Base-by-base conservation (phyloP, 2,797 vertebrate species). In the Pyrocephalus nanus region DNA sequence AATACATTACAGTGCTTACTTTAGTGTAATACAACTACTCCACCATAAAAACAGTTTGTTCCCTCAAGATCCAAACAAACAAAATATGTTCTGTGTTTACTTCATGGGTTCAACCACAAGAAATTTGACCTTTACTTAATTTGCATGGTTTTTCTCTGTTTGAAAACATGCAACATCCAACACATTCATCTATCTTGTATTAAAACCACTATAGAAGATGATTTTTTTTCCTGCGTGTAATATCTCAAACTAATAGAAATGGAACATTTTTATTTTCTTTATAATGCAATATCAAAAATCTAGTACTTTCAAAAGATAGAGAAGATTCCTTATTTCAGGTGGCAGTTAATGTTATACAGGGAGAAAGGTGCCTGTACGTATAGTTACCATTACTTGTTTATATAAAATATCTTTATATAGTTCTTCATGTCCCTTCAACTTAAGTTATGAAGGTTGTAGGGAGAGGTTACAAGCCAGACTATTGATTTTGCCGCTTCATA, bases 1-100 rank as follows among this genome's bases (percentile, higher is more conserved):
- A 92, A 15, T 74, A 57, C 22, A 53, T 78, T 66, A 61, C 40
- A 80, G 15, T 50, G 42, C 66, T 95, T 94, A 36, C 55, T 88
- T 91, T 89, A 50, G 47, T 54, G 64, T 72, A 95, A 83, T 75
- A 79, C 1, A 29, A 90, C 51, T 76, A 53, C 34, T 73, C 25
- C 29, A 80, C 43, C 62, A 75, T 87, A 67, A 91, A 95, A 89
- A 34, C 70, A 85, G 50, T 83, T 93, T 92, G 65, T 93, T 93
- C 79, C 32, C 74, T 62, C 23, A 86, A 90, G 79, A 95, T 53
- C 38, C 62, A 95, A 93, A 92, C 66, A 94, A 94, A 90, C 64
- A 92, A 90, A 96, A 22, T 38, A 48, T 90, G 65, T 92, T 95
- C 79, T 90, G 36, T 51, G 42, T 76, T 95, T 92, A 73, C 76